These are phyloP conservation scores for Paracanthobrama guichenoti DNA, from an alignment of 2,113 vertebrate genomes.

Conservation along the genomic window DNA sequence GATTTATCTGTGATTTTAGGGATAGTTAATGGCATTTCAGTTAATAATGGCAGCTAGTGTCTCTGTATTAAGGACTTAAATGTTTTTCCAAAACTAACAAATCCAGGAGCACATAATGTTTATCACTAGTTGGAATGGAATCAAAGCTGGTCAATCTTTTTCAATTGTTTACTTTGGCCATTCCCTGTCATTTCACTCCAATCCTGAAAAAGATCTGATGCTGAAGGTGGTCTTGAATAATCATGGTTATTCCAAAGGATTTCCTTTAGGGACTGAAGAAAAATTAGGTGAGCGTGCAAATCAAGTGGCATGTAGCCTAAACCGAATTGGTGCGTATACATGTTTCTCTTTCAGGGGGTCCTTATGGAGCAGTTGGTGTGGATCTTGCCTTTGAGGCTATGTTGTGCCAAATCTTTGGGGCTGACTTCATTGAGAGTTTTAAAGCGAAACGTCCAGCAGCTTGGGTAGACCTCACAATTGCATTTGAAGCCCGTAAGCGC, in stretches of 20 bases:
- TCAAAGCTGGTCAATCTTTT: not conserved
- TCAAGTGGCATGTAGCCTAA: not conserved
- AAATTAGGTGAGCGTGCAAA: not conserved
- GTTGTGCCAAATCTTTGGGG: constrained; percentile 90
- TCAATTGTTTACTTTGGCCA: not conserved
- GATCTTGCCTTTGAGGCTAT: constrained; percentile 94
- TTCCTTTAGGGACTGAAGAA: not conserved
- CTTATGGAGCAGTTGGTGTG: constrained; percentile 88
- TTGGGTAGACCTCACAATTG: constrained; percentile 95
- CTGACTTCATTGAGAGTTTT: constrained; percentile 90
- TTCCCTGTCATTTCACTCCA: not conserved
- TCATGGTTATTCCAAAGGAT: not conserved
- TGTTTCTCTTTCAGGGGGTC: constrained; percentile 78
- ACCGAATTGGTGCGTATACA: not conserved
- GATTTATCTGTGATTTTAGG: too few relatives aligned
- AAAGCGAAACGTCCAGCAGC: constrained; percentile 90
- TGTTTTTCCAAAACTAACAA: not conserved
- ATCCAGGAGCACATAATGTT: not conserved
- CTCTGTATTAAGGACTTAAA: not conserved
- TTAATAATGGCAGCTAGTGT: too few relatives aligned
- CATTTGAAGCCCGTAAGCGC: constrained; percentile 92
- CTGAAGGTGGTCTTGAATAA: not conserved
- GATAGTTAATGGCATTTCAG: too few relatives aligned
- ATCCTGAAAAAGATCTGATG: not conserved
- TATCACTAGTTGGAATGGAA: not conserved